These are phyloP conservation scores for Strix uralensis DNA, from an alignment of 2,113 vertebrate species.

Conservation along the genomic window DNA sequence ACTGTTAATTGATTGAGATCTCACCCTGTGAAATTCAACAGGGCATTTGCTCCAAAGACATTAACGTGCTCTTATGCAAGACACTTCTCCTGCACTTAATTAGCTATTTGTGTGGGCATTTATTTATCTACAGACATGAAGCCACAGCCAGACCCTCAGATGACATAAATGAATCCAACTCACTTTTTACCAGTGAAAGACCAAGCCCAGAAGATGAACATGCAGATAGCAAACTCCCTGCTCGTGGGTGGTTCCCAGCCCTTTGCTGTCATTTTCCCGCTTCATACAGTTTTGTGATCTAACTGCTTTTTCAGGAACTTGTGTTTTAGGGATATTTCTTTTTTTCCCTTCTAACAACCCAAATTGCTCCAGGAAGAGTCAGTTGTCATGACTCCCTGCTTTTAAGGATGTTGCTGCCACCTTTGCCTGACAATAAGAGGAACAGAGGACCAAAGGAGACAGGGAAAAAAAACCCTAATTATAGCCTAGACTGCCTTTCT, in stretches of 20 bases:
- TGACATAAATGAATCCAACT: not conserved
- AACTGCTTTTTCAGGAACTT: conserved; percentile 9
- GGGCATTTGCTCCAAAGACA: not conserved
- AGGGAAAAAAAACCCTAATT: not conserved
- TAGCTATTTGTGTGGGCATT: conserved; percentile 22
- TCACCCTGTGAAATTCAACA: not conserved
- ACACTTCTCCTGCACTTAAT: not conserved
- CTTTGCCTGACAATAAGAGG: not conserved
- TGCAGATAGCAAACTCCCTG: not conserved
- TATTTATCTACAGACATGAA: not conserved
- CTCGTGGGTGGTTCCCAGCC: not conserved
- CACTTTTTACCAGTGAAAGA: not conserved
- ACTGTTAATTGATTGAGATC: not conserved
- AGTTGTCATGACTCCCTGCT: conserved; percentile 35
- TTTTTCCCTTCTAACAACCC: not conserved
- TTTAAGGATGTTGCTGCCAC: conserved; percentile 29
- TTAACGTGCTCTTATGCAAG: not conserved
- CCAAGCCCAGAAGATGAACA: not conserved
- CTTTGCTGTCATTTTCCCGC: not conserved
- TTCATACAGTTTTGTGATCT: not conserved
- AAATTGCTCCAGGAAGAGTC: not conserved
- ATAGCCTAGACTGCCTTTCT: not conserved
- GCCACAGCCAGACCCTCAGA: not conserved
- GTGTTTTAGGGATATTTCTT: not conserved
- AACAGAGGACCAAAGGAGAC: not conserved